Evolutionary conservation across 2,888 invertebrate genomes (phyloP).

Genomic region (Nebria salina): DNA sequence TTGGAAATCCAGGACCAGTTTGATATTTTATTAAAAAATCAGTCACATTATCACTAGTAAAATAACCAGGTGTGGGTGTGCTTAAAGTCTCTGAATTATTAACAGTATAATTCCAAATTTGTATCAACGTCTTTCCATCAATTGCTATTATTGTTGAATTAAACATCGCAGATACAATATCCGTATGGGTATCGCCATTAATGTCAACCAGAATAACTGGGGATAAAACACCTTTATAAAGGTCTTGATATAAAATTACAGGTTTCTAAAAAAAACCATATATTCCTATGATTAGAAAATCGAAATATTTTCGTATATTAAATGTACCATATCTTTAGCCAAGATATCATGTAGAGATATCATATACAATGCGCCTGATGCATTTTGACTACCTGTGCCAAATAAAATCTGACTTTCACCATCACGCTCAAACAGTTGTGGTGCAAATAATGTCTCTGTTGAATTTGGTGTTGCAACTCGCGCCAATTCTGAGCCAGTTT

Average conservation of each 20-base stretch:
- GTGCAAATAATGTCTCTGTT: conserved; percentile 77
- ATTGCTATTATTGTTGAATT: conserved; percentile 78
- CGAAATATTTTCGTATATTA: no score
- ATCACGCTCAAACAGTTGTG: conserved; percentile 72
- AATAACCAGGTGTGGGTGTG: conserved; percentile 81
- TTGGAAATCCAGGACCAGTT: conserved; percentile 75
- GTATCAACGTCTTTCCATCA: conserved; percentile 72
- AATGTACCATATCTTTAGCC: conserved; percentile 64
- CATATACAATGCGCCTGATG: conserved; percentile 75
- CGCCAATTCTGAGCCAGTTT: conserved; percentile 71
- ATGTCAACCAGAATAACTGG: conserved; percentile 76
- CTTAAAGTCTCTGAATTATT: conserved; percentile 76
- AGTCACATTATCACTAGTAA: conserved; percentile 78
- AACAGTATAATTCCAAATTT: conserved; percentile 79
- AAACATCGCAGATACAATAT: conserved; percentile 78
- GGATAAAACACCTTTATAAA: conserved; percentile 73
- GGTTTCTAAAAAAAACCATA: conserved; percentile 61
- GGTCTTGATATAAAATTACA: conserved; percentile 67
- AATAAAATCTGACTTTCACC: conserved; percentile 73
- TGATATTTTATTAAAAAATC: conserved; percentile 80
- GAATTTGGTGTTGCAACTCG: conserved; percentile 71
- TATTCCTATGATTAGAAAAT: neutral
- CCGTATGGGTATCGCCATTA: conserved; percentile 74
- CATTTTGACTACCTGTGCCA: conserved; percentile 78
- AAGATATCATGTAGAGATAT: conserved; percentile 68